Evolutionary conservation across 2,113 vertebrate species (phyloP).

Genomic region (Muntiacus reevesi): DNA sequence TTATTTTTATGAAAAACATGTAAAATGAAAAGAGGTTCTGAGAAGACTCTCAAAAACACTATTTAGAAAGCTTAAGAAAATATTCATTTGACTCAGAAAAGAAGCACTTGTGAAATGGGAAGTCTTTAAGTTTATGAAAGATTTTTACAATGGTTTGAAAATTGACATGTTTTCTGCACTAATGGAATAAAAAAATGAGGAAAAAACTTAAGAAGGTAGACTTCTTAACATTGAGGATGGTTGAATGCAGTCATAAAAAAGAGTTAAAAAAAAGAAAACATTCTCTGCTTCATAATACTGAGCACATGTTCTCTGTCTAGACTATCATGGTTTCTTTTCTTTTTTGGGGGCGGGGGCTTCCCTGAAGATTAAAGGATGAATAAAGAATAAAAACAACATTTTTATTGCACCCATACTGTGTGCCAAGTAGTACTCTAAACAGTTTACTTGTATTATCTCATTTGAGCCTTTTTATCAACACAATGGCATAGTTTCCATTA

Average conservation of each 20-base stretch:
- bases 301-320: neutral
- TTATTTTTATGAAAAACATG: neutral
- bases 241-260: neutral
- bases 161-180: neutral
- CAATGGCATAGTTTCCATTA: neutral
- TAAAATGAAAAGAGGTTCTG: neutral
- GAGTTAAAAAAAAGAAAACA: neutral
- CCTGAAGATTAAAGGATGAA: neutral
- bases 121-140: neutral
- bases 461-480: neutral
- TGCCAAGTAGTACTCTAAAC: neutral
- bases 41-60: neutral
- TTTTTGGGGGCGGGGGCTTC: neutral
- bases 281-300: neutral
- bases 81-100: neutral
- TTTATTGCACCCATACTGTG: neutral
- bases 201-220: neutral
- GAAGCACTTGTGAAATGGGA: neutral
- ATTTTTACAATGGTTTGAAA: neutral
- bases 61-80: constrained; percentile 1
- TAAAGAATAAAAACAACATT: neutral
- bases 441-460: neutral
- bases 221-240: neutral
- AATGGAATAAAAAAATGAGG: neutral
- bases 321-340: neutral